These are phyloP conservation scores for Lutraria rhynchaena DNA, from an alignment of 1,140 invertebrate species.

Conservation along the genomic window DNA sequence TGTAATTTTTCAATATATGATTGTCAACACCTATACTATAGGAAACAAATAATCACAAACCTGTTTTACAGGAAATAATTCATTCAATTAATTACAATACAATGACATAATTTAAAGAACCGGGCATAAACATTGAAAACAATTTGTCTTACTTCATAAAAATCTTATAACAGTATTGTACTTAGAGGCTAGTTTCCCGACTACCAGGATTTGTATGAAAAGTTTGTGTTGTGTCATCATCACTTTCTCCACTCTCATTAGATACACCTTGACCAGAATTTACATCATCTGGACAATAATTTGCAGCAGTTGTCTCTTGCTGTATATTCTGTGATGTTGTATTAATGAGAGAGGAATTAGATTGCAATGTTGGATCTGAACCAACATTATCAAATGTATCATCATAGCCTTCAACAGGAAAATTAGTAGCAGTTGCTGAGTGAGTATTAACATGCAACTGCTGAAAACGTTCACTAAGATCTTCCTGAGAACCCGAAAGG, in stretches of 20 bases:
- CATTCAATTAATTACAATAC: no score
- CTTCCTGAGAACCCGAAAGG: constrained; percentile 70
- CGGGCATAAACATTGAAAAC: no score
- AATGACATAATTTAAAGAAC: no score
- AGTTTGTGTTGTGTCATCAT: background rate
- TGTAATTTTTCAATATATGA: no score
- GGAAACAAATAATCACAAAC: no score
- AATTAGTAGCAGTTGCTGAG: background rate
- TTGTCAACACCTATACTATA: no score
- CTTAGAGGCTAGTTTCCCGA: constrained; percentile 9
- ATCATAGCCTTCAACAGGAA: background rate
- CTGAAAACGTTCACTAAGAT: constrained; percentile 72
- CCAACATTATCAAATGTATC: background rate
- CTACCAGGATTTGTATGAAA: background rate
- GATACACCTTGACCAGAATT: no score
- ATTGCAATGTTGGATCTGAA: background rate
- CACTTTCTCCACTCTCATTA: constrained; percentile 19
- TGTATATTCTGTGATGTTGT: no score
- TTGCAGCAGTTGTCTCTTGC: no score
- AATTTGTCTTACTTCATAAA: no score
- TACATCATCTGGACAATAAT: background rate
- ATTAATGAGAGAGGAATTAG: background rate
- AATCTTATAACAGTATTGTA: no score
- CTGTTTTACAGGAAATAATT: no score
- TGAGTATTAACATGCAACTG: constrained; percentile 64